Conservation (phyloP, 2,113 vertebrate genomes). For the Cricetomys ansorgei region DNA sequence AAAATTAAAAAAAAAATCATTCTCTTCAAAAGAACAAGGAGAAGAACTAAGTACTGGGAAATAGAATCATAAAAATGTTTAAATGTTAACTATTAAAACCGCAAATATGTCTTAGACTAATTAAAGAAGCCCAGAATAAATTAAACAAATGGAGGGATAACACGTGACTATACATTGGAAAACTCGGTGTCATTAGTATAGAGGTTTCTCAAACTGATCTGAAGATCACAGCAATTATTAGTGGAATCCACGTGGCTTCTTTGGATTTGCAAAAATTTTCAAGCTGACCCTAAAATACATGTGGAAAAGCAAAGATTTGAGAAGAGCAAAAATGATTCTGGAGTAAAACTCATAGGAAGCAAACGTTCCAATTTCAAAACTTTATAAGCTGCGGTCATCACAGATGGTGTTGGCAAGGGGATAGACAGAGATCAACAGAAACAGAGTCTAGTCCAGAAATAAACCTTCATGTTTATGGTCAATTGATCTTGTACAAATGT, state of each 20-base stretch:
- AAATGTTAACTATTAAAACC: neutral
- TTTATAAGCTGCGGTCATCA: neutral
- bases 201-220: neutral
- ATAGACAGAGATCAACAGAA: slow-evolving; percentile 2
- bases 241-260: neutral
- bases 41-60: neutral
- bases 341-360: neutral
- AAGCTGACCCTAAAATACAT: neutral
- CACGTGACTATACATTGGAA: neutral
- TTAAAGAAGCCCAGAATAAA: neutral
- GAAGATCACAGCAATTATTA: neutral
- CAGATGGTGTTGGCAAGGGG: neutral
- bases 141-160: neutral
- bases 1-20: neutral
- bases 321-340: neutral
- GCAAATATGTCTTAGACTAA: neutral
- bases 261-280: neutral
- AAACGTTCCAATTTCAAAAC: slow-evolving; percentile 12
- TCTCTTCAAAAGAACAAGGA: neutral
- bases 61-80: neutral
- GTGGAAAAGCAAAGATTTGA: neutral
- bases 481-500: neutral
- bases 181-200: neutral
- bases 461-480: slow-evolving; percentile 2
- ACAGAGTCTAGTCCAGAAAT: neutral